These are phyloP conservation scores for Drosophila arizonae DNA, from an alignment of 1,140 invertebrate genomes.

Conservation along the genomic window DNA sequence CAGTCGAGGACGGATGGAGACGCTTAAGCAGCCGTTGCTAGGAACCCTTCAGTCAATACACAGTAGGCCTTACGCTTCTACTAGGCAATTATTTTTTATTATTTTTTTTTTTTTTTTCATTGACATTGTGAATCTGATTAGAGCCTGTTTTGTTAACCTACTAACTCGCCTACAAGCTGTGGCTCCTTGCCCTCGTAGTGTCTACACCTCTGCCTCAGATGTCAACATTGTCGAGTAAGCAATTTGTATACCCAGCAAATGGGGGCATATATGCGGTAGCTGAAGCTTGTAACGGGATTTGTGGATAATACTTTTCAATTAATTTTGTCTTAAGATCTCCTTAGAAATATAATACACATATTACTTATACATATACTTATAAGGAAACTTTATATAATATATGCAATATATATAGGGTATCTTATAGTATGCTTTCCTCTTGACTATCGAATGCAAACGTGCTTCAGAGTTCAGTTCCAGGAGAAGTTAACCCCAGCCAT, in stretches of 20 bases:
- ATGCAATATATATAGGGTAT: not conserved
- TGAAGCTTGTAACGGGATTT: not conserved
- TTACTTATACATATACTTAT: no score
- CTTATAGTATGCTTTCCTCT: not conserved
- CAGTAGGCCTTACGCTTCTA: not conserved
- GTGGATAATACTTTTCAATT: not conserved
- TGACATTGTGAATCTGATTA: conserved; percentile 38
- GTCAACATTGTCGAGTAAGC: conserved; percentile 17
- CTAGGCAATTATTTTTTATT: no score
- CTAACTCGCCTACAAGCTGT: conserved; percentile 27
- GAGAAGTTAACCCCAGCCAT: conserved; percentile 22
- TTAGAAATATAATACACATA: no score
- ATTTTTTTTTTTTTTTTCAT: not conserved
- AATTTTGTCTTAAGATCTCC: no score
- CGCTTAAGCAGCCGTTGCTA: not conserved
- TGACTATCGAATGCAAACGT: conserved; percentile 37
- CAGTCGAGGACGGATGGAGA: not conserved
- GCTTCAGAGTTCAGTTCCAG: conserved; percentile 32
- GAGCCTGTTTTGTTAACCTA: conserved; percentile 17
- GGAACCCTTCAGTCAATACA: not conserved
- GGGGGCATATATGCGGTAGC: not conserved
- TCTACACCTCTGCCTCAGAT: not conserved
- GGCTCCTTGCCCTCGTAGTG: not conserved
- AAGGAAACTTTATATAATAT: not conserved
- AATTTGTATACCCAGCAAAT: conserved; percentile 7